Conservation (phyloP, 2,113 vertebrate species). For the Myrmecobius fasciatus region DNA sequence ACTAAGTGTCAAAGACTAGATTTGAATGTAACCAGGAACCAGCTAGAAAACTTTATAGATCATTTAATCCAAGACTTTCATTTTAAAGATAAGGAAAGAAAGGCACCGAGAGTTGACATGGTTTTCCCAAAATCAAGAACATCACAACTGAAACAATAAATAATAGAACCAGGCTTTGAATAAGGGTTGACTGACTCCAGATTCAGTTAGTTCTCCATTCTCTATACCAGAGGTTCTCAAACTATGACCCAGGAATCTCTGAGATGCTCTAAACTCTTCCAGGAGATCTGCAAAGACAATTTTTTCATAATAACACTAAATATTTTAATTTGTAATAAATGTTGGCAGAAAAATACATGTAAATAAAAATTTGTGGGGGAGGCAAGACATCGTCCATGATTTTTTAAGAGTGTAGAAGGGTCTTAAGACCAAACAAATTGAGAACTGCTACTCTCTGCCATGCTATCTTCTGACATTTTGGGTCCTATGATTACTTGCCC, state of each 20-base stretch:
- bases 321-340: not conserved
- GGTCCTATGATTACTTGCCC: not conserved
- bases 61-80: not conserved
- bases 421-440: not conserved
- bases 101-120: not conserved
- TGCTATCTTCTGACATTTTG: not conserved
- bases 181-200: not conserved
- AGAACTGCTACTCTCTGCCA: rapidly evolving
- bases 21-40: not conserved
- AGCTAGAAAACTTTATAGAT: not conserved
- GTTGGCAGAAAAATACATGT: not conserved
- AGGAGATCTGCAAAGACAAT: not conserved
- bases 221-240: not conserved
- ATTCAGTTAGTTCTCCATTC: not conserved
- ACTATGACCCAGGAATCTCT: not conserved
- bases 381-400: not conserved
- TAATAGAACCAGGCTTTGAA: not conserved
- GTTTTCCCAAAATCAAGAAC: not conserved
- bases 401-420: not conserved
- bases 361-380: not conserved
- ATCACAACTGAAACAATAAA: not conserved
- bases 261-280: not conserved
- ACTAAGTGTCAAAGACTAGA: too few species aligned
- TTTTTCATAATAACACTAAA: not conserved
- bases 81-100: not conserved